These are phyloP conservation scores for Nasonia vitripennis DNA, from an alignment of 1,140 invertebrate species.

Conservation along the genomic window DNA sequence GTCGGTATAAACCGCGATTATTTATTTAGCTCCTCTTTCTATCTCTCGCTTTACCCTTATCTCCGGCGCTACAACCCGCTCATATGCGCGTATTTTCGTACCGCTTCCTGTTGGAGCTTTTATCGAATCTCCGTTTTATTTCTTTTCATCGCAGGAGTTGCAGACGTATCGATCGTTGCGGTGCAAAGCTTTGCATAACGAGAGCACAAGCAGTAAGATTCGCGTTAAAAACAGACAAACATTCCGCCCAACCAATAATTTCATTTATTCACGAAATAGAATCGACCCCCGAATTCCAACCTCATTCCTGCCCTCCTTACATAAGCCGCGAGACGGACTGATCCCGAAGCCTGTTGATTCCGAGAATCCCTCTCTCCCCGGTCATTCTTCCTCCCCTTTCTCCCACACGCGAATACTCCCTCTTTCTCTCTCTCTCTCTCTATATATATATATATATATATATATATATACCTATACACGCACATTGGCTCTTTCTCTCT, in stretches of 20 bases:
- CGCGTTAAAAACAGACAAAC: too few relatives aligned
- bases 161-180: not conserved
- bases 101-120: not conserved
- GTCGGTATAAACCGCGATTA: constrained; percentile 49
- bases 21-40: constrained; percentile 57
- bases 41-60: not conserved
- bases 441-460: not conserved
- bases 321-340: not conserved
- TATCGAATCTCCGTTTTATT: not conserved
- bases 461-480: not conserved
- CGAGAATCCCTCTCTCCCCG: constrained; percentile 37
- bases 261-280: not conserved
- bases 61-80: not conserved
- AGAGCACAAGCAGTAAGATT: too few relatives aligned
- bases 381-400: constrained; percentile 5
- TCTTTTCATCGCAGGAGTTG: not conserved
- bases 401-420: not conserved
- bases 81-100: not conserved
- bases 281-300: not conserved
- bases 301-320: not conserved
- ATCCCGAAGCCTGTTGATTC: constrained; percentile 35
- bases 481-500: not conserved
- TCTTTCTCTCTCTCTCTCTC: not conserved
- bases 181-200: too few relatives aligned
- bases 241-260: too few relatives aligned